Percentiles rank a stretch among this genome's conserved stretches.
phyloP scores from a whole-genome alignment of 2,797 vertebrate species.

The Pipistrellus nathusii region DNA sequence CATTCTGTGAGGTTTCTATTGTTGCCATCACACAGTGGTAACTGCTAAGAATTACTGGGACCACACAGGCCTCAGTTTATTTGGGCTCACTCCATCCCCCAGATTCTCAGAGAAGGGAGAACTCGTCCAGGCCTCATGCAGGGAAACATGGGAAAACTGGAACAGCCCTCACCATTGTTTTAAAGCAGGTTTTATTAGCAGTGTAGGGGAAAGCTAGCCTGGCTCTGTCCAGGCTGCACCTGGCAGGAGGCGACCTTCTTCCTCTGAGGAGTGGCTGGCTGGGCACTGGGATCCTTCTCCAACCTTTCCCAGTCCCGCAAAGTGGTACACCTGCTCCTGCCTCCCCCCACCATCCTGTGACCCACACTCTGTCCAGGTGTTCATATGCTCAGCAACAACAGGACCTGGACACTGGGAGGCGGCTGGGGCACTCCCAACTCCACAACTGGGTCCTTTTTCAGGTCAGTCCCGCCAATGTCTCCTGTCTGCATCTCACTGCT shows the following conservation, averaged over 20 bases:
- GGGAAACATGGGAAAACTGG: slow-evolving; percentile 58
- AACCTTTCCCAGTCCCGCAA: background rate
- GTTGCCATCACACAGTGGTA: too few species aligned
- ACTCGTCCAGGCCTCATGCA: background rate
- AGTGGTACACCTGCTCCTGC: background rate
- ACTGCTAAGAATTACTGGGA: background rate
- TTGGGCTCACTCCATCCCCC: background rate
- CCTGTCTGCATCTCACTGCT: background rate
- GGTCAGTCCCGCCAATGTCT: background rate
- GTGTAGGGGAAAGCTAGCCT: slow-evolving; percentile 48
- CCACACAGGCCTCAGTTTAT: background rate
- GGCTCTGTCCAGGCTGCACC: background rate
- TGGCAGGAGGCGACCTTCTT: slow-evolving; percentile 2
- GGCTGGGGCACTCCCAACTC: background rate
- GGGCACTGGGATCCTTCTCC: background rate
- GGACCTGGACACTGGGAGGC: background rate
- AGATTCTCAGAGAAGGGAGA: slow-evolving; percentile 30
- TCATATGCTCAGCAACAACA: background rate
- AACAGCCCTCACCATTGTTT: slow-evolving; percentile 74
- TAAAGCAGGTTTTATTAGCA: slow-evolving; percentile 54
- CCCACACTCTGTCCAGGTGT: background rate
- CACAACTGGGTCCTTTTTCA: slow-evolving; percentile 1
- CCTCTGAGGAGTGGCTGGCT: background rate
- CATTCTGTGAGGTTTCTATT: background rate
- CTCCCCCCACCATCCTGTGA: too few species aligned